These are phyloP conservation scores for Conomelus anceps DNA, from an alignment of 2,888 invertebrate species.

Conservation along the genomic window DNA sequence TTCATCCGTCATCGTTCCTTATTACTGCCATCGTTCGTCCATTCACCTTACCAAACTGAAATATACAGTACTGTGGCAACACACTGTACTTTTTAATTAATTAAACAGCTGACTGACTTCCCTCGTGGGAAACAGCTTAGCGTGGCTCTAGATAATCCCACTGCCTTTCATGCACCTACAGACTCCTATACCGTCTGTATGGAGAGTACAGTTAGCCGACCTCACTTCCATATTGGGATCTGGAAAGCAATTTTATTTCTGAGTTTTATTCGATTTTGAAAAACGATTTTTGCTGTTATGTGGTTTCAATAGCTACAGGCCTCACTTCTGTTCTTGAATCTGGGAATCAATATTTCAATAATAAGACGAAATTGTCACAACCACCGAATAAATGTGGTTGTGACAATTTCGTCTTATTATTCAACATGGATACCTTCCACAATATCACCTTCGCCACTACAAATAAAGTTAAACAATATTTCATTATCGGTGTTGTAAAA, in stretches of 20 bases:
- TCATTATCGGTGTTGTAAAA: too few species aligned
- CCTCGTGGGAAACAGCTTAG: not conserved
- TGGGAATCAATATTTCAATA: too few species aligned
- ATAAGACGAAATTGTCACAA: too few species aligned
- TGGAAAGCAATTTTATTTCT: not conserved
- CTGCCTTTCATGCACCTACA: too few species aligned
- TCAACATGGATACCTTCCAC: too few species aligned
- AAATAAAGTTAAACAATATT: too few species aligned
- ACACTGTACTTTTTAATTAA: not conserved
- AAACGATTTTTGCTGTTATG: not conserved
- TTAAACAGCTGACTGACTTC: too few species aligned
- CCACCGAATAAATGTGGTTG: too few species aligned
- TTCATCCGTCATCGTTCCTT: not conserved
- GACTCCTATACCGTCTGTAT: not conserved
- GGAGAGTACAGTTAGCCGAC: not conserved
- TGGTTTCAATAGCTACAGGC: too few species aligned
- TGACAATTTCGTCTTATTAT: too few species aligned
- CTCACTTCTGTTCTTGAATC: too few species aligned
- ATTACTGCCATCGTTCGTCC: not conserved
- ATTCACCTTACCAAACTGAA: not conserved
- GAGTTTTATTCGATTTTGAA: not conserved
- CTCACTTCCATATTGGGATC: not conserved
- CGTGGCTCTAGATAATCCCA: not conserved
- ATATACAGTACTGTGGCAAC: not conserved
- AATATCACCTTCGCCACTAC: too few species aligned